phyloP scores from a whole-genome alignment of 2,113 vertebrate species.

The Octodon degus region DNA sequence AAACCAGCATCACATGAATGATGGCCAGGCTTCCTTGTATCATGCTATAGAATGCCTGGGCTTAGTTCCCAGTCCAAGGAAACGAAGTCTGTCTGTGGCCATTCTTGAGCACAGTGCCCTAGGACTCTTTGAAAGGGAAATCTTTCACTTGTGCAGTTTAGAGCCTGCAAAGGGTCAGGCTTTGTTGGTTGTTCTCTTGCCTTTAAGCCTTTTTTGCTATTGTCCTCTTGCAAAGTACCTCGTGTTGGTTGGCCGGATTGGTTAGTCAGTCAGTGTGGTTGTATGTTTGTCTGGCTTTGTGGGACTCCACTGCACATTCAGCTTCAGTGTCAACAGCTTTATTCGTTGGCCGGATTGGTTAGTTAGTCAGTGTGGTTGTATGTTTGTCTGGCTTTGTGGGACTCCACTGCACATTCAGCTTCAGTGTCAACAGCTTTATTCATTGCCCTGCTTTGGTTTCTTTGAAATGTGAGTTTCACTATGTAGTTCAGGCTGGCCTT shows the following conservation, averaged over 20 bases:
- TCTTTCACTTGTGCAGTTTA: neutral
- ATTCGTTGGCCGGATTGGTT: no score
- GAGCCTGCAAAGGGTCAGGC: neutral
- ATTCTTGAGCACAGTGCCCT: neutral
- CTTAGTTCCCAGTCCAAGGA: neutral
- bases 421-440: neutral
- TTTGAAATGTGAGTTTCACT: neutral
- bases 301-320: no score
- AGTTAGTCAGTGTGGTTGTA: no score
- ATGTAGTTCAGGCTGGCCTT: neutral
- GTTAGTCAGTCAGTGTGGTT: neutral
- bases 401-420: no score
- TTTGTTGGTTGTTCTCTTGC: neutral
- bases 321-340: neutral
- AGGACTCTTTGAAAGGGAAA: neutral
- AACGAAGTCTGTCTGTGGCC: neutral
- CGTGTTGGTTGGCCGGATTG: neutral
- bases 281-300: neutral
- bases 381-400: neutral
- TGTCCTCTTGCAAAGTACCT: neutral
- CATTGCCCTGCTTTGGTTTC: neutral
- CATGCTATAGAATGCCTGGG: neutral
- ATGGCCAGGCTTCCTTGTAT: neutral
- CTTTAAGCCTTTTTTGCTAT: neutral
- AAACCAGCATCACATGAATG: neutral